Percentiles rank a stretch among this genome's conserved stretches.
Conservation (phyloP, 2,113 vertebrate species). For the Anoplopoma fimbria region DNA sequence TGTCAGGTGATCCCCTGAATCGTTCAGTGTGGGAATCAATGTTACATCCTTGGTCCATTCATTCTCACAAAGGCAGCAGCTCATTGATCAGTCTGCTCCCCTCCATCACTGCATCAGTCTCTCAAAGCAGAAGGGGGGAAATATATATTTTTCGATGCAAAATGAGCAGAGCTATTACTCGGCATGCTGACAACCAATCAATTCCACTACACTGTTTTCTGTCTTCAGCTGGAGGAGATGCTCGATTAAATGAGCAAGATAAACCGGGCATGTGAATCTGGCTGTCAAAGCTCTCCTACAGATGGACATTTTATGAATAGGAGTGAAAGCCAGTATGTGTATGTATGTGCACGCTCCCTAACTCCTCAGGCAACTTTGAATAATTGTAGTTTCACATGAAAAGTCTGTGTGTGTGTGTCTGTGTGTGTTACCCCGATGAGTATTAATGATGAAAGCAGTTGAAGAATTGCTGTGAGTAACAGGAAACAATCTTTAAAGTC, state of each 20-base stretch:
- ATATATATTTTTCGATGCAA: slow-evolving; percentile 75
- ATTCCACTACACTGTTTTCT: slow-evolving; percentile 74
- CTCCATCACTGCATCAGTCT: slow-evolving; percentile 65
- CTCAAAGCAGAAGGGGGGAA: slow-evolving; percentile 47
- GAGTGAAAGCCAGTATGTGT: slow-evolving; percentile 39
- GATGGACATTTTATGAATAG: slow-evolving; percentile 61
- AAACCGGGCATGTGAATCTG: slow-evolving; percentile 62
- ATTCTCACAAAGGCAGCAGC: slow-evolving; percentile 50
- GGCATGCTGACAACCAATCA: slow-evolving; percentile 78
- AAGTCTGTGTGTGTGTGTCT: background rate
- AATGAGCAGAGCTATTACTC: slow-evolving; percentile 74
- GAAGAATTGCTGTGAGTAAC: background rate
- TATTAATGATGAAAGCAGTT: background rate
- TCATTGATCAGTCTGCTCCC: slow-evolving; percentile 70
- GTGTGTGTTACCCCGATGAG: background rate
- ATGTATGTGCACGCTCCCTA: slow-evolving; percentile 8
- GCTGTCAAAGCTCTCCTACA: slow-evolving; percentile 53
- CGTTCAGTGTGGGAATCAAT: slow-evolving; percentile 47
- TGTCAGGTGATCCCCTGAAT: slow-evolving; percentile 54
- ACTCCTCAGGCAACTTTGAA: slow-evolving; percentile 35
- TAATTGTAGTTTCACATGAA: slow-evolving; percentile 22
- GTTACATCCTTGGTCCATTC: slow-evolving; percentile 45
- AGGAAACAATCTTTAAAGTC: slow-evolving; percentile 15
- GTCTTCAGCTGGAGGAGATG: slow-evolving; percentile 65
- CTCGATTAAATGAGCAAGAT: slow-evolving; percentile 70